Base-by-base conservation (phyloP, 2,888 invertebrate species). In the Scaeva pyrastri region DNA sequence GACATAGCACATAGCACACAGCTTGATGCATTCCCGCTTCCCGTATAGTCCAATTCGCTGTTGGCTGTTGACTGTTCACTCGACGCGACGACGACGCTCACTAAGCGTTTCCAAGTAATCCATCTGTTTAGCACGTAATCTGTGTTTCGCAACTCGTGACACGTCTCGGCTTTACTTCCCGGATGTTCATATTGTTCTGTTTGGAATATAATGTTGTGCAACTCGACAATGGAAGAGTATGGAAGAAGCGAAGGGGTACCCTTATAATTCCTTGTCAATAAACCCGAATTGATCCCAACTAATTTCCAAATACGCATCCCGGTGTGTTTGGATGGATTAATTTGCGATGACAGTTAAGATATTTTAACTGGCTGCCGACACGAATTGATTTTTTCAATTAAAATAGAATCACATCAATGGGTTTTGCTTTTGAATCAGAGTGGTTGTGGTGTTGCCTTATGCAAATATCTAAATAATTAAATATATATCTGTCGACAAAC, bases 121-220 rank as follows among this genome's bases (percentile, higher is more conserved):
- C 81, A 76, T 70, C 81, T 77, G 76, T 73, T 81, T 77, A 85
- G 81, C 85, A 80, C 76, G 81, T 85, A 85, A 85, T 85, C 85
- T 76, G 48, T 73, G 76, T 76, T 77, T 73, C 76, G 68, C 72
- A 85, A 85, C 81, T 48, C 72, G 73, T 73, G 81, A 56, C 85
- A 85, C 85, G 85, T 77, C 45, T 76, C 45, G 71, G 71, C 43
- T 68, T 60, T 64, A 45, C 66, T 50, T 71, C 62, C 80, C 80
- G 84, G 79, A 85, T 79, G 60, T 79, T 66, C 74, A 74, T 31
- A 31, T 50, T 36, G 66, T 36, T 41, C 21, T 66, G 48, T 66
- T 48, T 66, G 31, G 12, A 48, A 36, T 36, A 19, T 26, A 48
- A 19, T 31, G 48, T 48, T 60, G 23, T 14, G 16, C 41, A 23